Evolutionary conservation across 2,113 vertebrate genomes (phyloP).

Genomic region (Rallus limicola): DNA sequence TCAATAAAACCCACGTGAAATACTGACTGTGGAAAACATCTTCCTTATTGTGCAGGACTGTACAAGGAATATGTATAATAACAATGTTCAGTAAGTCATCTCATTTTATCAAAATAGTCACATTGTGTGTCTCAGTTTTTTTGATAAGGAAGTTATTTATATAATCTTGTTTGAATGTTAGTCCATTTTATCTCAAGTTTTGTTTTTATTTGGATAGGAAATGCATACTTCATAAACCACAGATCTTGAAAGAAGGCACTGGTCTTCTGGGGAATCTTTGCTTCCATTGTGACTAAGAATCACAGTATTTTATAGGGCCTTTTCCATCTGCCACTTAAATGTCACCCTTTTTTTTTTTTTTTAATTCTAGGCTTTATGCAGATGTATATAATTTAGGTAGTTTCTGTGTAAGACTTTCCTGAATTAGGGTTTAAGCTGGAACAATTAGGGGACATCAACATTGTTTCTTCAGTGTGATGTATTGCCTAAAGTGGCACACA

Average conservation of each 20-base stretch:
- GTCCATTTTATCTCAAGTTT: not conserved
- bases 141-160: not conserved
- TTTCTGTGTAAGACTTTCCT: not conserved
- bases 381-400: not conserved
- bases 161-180: not conserved
- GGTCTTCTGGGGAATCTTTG: not conserved
- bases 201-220: not conserved
- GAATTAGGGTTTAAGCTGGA: not conserved
- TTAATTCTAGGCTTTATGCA: not conserved
- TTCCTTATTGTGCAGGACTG: not conserved
- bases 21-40: not conserved
- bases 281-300: not conserved
- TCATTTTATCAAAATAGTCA: not conserved
- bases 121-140: not conserved
- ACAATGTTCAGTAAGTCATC: not conserved
- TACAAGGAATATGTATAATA: not conserved
- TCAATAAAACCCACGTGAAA: not conserved
- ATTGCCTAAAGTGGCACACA: not conserved
- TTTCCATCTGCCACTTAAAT: not conserved
- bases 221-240: not conserved
- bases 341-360: not conserved
- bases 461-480: not conserved
- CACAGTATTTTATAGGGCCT: not conserved
- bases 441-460: not conserved
- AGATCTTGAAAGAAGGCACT: not conserved